Percentiles rank a stretch among this genome's conserved stretches.
Evolutionary conservation across 2,797 vertebrate species (phyloP).

Genomic region (Aplochiton taeniatus): DNA sequence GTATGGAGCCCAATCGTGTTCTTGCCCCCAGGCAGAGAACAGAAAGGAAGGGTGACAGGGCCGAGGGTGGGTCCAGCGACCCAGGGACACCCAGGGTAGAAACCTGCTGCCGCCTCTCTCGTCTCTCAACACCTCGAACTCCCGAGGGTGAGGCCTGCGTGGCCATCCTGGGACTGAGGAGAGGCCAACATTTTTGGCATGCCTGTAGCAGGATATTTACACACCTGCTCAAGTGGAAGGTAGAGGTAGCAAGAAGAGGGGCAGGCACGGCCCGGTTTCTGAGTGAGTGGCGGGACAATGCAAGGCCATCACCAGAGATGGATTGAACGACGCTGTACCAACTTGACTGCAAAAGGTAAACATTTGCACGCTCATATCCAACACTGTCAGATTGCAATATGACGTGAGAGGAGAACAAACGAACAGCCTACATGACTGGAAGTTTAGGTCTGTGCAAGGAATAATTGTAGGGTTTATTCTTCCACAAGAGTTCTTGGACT

Average conservation of each 20-base stretch:
- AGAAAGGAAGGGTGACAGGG: conserved; percentile 57
- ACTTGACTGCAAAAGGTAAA: conserved; percentile 26
- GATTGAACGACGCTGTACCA: conserved; percentile 36
- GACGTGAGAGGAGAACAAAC: background rate
- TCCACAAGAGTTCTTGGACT: conserved; percentile 9
- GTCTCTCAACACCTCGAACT: conserved; percentile 48
- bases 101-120: conserved; percentile 34
- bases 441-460: conserved; percentile 2
- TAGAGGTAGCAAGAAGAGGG: conserved; percentile 17
- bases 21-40: conserved; percentile 29
- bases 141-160: conserved; percentile 4
- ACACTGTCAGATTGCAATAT: conserved; percentile 1
- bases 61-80: conserved; percentile 37
- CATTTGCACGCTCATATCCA: conserved; percentile 34
- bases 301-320: conserved; percentile 9
- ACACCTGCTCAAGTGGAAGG: conserved; percentile 58
- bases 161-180: conserved; percentile 7
- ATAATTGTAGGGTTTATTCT: conserved; percentile 8
- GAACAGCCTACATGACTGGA: background rate
- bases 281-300: conserved; percentile 21
- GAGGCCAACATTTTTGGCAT: conserved; percentile 52
- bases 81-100: conserved; percentile 43
- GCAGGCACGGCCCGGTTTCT: background rate
- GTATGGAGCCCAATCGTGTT: conserved; percentile 27
- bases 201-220: conserved; percentile 64